Conservation (phyloP, 2,797 vertebrate genomes). For the Zalophus californianus region DNA sequence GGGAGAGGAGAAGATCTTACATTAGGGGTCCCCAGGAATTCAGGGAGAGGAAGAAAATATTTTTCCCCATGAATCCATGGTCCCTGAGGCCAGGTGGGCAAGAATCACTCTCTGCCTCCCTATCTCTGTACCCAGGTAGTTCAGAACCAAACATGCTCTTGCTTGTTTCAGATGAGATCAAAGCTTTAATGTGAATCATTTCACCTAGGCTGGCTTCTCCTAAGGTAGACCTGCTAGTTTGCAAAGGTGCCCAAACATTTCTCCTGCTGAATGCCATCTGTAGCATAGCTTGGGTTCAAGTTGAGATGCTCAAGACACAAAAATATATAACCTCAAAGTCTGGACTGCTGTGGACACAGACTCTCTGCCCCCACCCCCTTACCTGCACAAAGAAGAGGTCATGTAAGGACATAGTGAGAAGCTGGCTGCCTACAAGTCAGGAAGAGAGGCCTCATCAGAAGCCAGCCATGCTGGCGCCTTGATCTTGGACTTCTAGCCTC, state of each 20-base stretch:
- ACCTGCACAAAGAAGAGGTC: background rate
- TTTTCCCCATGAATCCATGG: background rate
- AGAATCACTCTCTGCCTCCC: background rate
- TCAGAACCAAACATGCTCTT: background rate
- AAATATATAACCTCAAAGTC: background rate
- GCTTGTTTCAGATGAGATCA: background rate
- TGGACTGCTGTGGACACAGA: accelerated
- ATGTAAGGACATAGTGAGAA: background rate
- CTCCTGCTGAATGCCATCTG: background rate
- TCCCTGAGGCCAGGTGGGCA: background rate
- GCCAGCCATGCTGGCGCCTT: background rate
- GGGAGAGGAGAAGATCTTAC: background rate
- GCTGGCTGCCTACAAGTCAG: no score
- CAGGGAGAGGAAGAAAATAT: background rate
- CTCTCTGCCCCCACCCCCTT: background rate
- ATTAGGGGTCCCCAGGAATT: background rate
- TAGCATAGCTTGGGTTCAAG: background rate
- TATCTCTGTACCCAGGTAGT: background rate
- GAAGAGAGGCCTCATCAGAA: background rate
- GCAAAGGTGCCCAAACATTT: background rate
- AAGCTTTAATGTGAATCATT: background rate
- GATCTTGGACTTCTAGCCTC: background rate
- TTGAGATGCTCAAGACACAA: background rate
- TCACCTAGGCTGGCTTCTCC: background rate
- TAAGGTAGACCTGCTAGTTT: background rate